phyloP scores from a whole-genome alignment of 1,140 invertebrate species.

The Solenopsis invicta region DNA sequence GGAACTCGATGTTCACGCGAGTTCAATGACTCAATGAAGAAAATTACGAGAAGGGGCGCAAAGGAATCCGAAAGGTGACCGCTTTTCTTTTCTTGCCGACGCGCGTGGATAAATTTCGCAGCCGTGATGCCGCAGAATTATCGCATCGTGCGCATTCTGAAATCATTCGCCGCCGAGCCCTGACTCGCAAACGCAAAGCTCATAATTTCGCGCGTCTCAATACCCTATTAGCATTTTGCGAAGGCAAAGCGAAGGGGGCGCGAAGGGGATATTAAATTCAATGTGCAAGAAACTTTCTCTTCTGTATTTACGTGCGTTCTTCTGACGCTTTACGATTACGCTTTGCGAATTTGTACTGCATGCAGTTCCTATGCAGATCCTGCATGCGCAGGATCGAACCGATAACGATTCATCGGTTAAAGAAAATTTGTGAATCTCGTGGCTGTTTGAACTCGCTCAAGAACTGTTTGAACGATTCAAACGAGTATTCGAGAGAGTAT shows the following conservation, averaged over 20 bases:
- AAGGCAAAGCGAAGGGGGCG: not conserved
- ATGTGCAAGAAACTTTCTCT: conserved; percentile 45
- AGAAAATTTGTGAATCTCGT: not conserved
- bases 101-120: conserved; percentile 11
- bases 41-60: not conserved
- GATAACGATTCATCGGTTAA: not conserved
- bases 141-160: not conserved
- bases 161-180: conserved; percentile 6
- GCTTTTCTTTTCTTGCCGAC: not conserved
- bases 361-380: too few species aligned
- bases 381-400: not conserved
- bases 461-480: not conserved
- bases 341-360: not conserved
- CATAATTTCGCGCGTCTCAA: conserved; percentile 32
- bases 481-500: not conserved
- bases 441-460: too few species aligned
- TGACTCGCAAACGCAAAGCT: not conserved
- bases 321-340: not conserved
- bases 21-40: not conserved
- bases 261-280: not conserved
- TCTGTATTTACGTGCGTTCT: conserved; percentile 13
- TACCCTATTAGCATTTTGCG: conserved; percentile 37
- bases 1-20: not conserved
- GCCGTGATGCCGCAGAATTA: conserved; percentile 24
- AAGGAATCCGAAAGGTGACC: conserved; percentile 3